phyloP scores from a whole-genome alignment of 2,113 vertebrate species.

The Pterocles burchelli region DNA sequence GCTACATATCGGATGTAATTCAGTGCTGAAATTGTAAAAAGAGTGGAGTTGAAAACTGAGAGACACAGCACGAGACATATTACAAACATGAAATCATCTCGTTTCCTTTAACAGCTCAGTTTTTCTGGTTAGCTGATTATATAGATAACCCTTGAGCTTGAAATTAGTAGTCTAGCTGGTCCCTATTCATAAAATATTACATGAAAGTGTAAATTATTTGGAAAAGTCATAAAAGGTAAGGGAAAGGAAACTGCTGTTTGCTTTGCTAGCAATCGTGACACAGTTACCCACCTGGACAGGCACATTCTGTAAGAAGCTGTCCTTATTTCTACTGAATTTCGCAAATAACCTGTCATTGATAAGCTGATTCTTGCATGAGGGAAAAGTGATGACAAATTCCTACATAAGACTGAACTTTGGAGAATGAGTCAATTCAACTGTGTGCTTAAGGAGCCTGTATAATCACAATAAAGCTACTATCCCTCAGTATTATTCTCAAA shows the following conservation, averaged over 20 bases:
- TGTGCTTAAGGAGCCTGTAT: neutral
- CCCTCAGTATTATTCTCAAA: neutral
- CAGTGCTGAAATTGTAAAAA: conserved; percentile 76
- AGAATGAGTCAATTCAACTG: neutral
- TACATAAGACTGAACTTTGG: neutral
- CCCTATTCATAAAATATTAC: neutral
- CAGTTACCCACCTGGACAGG: neutral
- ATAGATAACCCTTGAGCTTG: neutral
- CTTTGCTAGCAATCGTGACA: neutral
- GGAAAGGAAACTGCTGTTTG: neutral
- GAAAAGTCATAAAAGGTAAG: neutral
- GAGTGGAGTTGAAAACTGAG: neutral
- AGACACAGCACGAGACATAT: neutral
- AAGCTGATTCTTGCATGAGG: neutral
- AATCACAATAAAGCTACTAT: neutral
- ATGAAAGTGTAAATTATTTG: neutral
- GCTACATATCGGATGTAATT: conserved; percentile 77
- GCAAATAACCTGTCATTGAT: neutral
- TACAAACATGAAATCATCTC: neutral
- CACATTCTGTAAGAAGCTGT: neutral
- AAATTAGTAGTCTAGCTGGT: neutral
- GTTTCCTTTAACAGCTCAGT: neutral
- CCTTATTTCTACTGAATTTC: neutral
- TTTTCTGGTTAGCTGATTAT: neutral
- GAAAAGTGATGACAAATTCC: neutral